Conservation (phyloP, 2,888 invertebrate species). For the Epistrophe eligans region DNA sequence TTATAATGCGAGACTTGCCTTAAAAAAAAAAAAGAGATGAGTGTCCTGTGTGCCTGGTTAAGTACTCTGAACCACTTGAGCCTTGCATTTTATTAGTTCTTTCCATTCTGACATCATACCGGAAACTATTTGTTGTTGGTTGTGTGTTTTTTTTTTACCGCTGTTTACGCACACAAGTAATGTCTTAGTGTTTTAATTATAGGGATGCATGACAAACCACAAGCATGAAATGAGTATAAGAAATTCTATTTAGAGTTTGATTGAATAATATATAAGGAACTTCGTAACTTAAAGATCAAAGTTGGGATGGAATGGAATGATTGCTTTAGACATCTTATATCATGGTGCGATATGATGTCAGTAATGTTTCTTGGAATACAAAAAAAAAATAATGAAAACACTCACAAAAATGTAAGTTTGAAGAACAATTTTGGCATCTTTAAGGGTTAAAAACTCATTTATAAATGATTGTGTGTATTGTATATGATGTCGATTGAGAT, state of each 20-base stretch:
- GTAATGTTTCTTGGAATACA: not conserved
- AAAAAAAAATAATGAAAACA: not conserved
- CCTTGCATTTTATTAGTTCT: constrained; percentile 47
- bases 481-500: not conserved
- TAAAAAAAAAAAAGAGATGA: not conserved
- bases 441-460: constrained; percentile 1
- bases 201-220: constrained; percentile 19
- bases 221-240: constrained; percentile 25
- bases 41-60: constrained; percentile 16
- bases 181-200: constrained; percentile 55
- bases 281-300: constrained; percentile 43
- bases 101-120: not conserved
- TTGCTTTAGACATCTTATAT: constrained; percentile 19
- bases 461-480: not conserved
- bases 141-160: not conserved
- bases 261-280: constrained; percentile 13
- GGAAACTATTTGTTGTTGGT: constrained; percentile 31
- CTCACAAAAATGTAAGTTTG: constrained; percentile 2
- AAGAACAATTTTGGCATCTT: not conserved
- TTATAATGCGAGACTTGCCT: not conserved
- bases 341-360: constrained; percentile 23
- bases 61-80: constrained; percentile 37
- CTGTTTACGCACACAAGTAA: not conserved
- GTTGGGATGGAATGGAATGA: constrained; percentile 6
- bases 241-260: constrained; percentile 23